A percentile compares a stretch with the other conserved stretches of the same genome.
Evolutionary conservation across 2,888 invertebrate genomes (phyloP).

Genomic region (Clostera curtula): DNA sequence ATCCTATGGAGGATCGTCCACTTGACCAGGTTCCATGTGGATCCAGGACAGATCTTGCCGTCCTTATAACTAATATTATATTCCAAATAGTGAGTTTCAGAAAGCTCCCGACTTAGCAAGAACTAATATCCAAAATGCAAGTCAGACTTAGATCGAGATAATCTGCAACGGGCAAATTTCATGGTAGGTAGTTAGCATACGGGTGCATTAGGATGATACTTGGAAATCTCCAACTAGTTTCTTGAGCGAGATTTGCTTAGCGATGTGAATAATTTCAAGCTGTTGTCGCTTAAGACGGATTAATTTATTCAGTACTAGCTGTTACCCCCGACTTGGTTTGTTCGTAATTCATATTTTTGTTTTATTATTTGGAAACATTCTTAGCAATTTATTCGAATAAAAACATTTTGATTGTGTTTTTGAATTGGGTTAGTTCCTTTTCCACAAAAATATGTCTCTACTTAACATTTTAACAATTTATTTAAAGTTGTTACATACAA

Average conservation of each 20-base stretch:
- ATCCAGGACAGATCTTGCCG: too few relatives aligned
- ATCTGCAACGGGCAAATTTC: conserved; percentile 21
- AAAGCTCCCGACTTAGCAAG: conserved; percentile 18
- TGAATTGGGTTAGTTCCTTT: too few relatives aligned
- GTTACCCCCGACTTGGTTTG: too few relatives aligned
- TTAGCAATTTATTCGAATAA: too few relatives aligned
- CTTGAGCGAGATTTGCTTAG: conserved; percentile 7
- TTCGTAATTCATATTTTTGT: too few relatives aligned
- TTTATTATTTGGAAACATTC: too few relatives aligned
- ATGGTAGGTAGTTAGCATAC: conserved; percentile 18
- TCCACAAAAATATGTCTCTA: too few relatives aligned
- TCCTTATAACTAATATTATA: conserved; percentile 6
- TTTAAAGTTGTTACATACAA: too few relatives aligned
- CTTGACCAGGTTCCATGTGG: too few relatives aligned
- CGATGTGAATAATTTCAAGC: conserved; percentile 8
- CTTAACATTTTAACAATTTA: too few relatives aligned
- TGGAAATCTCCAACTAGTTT: conserved; percentile 14
- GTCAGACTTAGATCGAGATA: conserved; percentile 16
- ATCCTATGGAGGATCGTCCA: too few relatives aligned
- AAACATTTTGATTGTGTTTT: too few relatives aligned
- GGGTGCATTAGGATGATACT: conserved; percentile 21
- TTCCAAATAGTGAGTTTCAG: conserved; percentile 7
- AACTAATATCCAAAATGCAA: conserved; percentile 23
- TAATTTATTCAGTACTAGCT: conserved; percentile 1
- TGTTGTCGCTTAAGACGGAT: conserved; percentile 4